Conservation (phyloP, 2,797 vertebrate species). For the Lycodopsis pacificus region DNA sequence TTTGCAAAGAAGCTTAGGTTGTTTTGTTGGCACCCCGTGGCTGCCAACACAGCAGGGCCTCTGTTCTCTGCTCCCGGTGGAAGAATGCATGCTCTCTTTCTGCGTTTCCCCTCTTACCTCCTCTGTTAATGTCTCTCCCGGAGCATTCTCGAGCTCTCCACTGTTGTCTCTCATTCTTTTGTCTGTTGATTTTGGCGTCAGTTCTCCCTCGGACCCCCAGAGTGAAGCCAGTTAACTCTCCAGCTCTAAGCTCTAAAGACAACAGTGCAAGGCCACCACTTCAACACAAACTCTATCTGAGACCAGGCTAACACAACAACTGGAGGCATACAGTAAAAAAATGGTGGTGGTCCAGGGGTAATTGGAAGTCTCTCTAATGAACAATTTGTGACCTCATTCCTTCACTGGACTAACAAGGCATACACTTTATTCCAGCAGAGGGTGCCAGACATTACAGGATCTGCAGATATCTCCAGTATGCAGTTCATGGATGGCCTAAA, state of each 20-base stretch:
- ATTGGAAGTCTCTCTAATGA: conserved; percentile 43
- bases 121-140: conserved; percentile 46
- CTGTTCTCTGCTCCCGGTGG: conserved; percentile 62
- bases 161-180: conserved; percentile 73
- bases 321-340: conserved; percentile 42
- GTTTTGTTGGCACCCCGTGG: conserved; percentile 45
- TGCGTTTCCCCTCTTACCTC: conserved; percentile 8
- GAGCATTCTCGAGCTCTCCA: conserved; percentile 39
- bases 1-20: too few species aligned
- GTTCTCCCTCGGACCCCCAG: conserved; percentile 39
- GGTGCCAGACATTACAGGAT: conserved; percentile 53
- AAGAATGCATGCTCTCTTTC: conserved; percentile 35
- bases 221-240: conserved; percentile 53
- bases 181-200: conserved; percentile 75
- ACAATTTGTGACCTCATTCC: conserved; percentile 55
- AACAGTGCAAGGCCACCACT: conserved; percentile 47
- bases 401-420: not conserved
- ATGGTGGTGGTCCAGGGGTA: conserved; percentile 42
- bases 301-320: conserved; percentile 57
- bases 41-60: conserved; percentile 52
- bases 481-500: not conserved
- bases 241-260: conserved; percentile 63
- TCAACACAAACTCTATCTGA: conserved; percentile 36
- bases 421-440: conserved; percentile 60
- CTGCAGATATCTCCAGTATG: not conserved